These are phyloP conservation scores for Lapara coniferarum DNA, from an alignment of 2,888 invertebrate genomes.

Conservation along the genomic window DNA sequence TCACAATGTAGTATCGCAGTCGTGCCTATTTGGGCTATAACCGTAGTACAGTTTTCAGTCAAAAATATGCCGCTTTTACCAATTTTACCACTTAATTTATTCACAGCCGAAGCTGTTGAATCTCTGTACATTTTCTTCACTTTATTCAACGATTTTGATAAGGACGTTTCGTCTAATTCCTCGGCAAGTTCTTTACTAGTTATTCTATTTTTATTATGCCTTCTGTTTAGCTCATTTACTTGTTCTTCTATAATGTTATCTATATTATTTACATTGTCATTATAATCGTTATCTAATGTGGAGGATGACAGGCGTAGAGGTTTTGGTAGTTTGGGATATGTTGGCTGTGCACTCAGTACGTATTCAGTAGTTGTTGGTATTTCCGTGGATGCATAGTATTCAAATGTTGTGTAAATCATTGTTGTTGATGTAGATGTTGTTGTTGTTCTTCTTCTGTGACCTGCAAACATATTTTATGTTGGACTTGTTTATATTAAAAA, in stretches of 20 bases:
- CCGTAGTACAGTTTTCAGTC: slow-evolving; percentile 85
- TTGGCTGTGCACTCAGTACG: slow-evolving; percentile 48
- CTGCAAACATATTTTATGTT: slow-evolving; percentile 44
- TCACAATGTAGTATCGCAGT: slow-evolving; percentile 86
- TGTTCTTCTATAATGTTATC: slow-evolving; percentile 67
- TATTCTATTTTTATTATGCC: slow-evolving; percentile 60
- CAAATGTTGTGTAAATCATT: slow-evolving; percentile 56
- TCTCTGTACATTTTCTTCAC: slow-evolving; percentile 82
- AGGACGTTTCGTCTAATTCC: slow-evolving; percentile 63
- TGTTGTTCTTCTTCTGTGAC: slow-evolving; percentile 75
- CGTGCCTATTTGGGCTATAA: slow-evolving; percentile 85
- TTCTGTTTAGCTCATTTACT: slow-evolving; percentile 53
- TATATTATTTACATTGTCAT: slow-evolving; percentile 69
- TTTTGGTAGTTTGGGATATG: slow-evolving; percentile 70
- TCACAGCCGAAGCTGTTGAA: slow-evolving; percentile 65
- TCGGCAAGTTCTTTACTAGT: slow-evolving; percentile 63
- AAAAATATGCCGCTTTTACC: slow-evolving; percentile 79
- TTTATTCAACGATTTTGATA: slow-evolving; percentile 69
- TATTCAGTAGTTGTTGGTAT: slow-evolving; percentile 57
- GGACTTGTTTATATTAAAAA: background rate
- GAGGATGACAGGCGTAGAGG: slow-evolving; percentile 64
- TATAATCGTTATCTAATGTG: slow-evolving; percentile 62
- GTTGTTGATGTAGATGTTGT: slow-evolving; percentile 69
- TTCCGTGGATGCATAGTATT: slow-evolving; percentile 59
- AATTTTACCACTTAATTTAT: slow-evolving; percentile 73